Percentiles rank a stretch among this genome's conserved stretches.
Conservation (phyloP, 2,113 vertebrate species). For the Delphinus delphis region DNA sequence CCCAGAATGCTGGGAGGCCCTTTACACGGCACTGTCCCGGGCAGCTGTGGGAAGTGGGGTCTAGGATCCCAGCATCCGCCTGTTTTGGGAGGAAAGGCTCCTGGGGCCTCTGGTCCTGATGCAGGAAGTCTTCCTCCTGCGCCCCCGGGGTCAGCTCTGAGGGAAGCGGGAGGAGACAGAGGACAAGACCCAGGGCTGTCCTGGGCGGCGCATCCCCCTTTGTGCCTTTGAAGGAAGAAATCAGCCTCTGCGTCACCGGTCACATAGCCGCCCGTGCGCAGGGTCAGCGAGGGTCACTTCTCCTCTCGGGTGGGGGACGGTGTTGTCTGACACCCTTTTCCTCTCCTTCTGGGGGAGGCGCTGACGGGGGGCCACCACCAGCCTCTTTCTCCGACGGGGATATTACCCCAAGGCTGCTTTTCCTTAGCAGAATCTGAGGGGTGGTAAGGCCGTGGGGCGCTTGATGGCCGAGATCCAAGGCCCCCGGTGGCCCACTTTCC, state of each 20-base stretch:
- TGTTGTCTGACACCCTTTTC: accelerated
- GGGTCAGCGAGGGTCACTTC: neutral
- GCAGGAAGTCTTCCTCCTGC: neutral
- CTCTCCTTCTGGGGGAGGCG: neutral
- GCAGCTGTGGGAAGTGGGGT: neutral
- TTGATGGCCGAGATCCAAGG: accelerated
- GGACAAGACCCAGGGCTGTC: neutral
- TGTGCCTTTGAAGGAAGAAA: neutral
- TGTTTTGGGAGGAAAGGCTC: too few species aligned
- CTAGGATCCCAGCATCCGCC: neutral
- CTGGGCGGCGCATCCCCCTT: accelerated
- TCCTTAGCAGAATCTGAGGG: neutral
- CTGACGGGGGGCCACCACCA: neutral
- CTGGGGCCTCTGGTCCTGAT: accelerated
- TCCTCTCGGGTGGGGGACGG: accelerated
- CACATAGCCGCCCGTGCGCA: accelerated
- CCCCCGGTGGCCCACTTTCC: neutral
- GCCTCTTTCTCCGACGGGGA: neutral
- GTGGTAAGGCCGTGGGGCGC: neutral
- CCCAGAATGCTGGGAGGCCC: neutral
- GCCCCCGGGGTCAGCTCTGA: neutral
- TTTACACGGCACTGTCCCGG: neutral
- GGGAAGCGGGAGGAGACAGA: neutral
- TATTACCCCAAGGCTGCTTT: too few species aligned
- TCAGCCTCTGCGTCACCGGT: neutral